Conservation (phyloP, 2,888 invertebrate species). For the Acanthosepion esculentum region DNA sequence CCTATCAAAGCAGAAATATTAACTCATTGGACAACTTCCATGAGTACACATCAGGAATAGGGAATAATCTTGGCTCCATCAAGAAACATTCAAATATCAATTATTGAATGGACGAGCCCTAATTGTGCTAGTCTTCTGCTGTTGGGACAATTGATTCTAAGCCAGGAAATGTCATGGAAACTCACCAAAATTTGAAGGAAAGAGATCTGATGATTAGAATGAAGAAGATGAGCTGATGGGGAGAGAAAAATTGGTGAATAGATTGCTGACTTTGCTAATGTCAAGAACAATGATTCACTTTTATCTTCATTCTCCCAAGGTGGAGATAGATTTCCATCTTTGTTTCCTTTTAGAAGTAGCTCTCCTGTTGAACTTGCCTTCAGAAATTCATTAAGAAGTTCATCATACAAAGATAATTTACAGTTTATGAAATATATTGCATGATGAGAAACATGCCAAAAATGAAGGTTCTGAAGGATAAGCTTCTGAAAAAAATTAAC, state of each 20-base stretch:
- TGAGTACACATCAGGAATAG: background rate
- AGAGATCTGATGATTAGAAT: background rate
- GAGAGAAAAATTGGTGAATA: background rate
- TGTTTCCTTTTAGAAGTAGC: background rate
- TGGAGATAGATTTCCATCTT: background rate
- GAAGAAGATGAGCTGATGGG: background rate
- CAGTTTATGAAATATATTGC: too few species aligned
- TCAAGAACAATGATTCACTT: background rate
- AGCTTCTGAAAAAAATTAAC: too few species aligned
- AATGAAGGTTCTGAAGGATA: too few species aligned
- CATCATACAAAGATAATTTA: background rate
- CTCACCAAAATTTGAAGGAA: slow-evolving; percentile 6
- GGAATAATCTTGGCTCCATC: background rate
- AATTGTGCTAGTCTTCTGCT: background rate
- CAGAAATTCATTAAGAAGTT: background rate
- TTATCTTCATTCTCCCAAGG: background rate
- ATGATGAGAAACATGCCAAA: too few species aligned
- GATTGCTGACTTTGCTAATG: background rate
- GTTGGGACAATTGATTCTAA: background rate
- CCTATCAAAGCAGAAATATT: background rate
- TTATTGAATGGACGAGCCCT: slow-evolving; percentile 20
- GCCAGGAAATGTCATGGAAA: slow-evolving; percentile 21
- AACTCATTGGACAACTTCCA: background rate
- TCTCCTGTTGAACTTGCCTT: background rate
- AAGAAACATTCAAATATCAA: slow-evolving; percentile 22